Conservation (phyloP, 2,113 vertebrate species). For the Mustela nigripes region DNA sequence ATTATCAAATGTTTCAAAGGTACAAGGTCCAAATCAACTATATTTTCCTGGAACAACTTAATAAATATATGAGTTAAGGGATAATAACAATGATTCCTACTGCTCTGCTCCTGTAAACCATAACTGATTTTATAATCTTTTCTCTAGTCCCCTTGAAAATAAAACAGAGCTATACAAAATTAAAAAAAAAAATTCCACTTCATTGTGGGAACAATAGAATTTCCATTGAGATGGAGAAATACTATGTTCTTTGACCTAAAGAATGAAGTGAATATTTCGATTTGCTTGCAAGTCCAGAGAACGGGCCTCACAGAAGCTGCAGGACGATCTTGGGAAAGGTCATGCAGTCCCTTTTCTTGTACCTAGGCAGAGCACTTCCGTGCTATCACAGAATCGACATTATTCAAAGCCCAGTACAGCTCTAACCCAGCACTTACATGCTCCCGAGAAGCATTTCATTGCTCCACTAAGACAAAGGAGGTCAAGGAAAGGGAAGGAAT, state of each 20-base stretch:
- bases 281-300: constrained; percentile 23
- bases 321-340: background rate
- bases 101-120: constrained; percentile 25
- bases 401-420: background rate
- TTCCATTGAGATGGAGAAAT: background rate
- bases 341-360: background rate
- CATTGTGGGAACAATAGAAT: constrained; percentile 36
- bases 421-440: background rate
- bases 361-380: background rate
- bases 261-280: constrained; percentile 30
- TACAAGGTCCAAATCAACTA: constrained; percentile 46
- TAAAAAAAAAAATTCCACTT: background rate
- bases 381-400: background rate
- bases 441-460: background rate
- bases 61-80: constrained; percentile 44
- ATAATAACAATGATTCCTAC: constrained; percentile 55
- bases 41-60: constrained; percentile 62
- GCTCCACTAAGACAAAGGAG: background rate
- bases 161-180: constrained; percentile 50
- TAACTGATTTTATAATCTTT: constrained; percentile 22
- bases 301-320: background rate
- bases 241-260: constrained; percentile 23
- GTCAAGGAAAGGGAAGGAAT: background rate
- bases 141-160: background rate
- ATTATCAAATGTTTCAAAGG: constrained; percentile 64